Conservation (phyloP, 2,113 vertebrate genomes). For the Gila orcuttii region DNA sequence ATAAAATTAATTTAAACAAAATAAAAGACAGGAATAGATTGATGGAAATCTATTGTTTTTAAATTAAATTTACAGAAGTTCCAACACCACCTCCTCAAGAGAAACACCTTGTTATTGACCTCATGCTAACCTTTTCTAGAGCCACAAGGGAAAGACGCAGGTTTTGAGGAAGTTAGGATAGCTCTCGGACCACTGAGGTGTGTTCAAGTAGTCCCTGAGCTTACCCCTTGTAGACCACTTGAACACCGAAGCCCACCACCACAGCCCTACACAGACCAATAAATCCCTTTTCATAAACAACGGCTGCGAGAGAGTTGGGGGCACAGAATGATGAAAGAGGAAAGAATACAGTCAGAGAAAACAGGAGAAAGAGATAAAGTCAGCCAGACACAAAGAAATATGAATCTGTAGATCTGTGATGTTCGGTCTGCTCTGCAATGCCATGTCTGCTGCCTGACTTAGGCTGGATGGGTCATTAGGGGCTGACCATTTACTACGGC, state of each 20-base stretch:
- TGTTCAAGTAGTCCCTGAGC: constrained; percentile 34
- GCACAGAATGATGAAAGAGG: constrained; percentile 4
- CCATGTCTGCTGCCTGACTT: constrained; percentile 23
- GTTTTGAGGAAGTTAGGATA: constrained; percentile 24
- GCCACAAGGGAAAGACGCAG: constrained; percentile 31
- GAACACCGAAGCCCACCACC: constrained; percentile 71
- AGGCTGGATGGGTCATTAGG: constrained; percentile 43
- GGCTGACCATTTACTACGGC: constrained; percentile 88
- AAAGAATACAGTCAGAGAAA: constrained; percentile 42
- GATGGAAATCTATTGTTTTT: not conserved
- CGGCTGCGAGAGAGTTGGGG: constrained; percentile 1
- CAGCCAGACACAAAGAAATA: constrained; percentile 56
- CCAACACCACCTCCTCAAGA: constrained; percentile 42
- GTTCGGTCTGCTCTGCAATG: not conserved
- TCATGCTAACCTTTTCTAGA: constrained; percentile 29
- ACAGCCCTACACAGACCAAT: constrained; percentile 76
- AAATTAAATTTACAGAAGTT: constrained; percentile 40
- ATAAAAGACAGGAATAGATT: too few species aligned
- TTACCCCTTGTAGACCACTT: constrained; percentile 45
- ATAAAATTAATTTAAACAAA: too few species aligned
- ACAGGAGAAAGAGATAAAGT: constrained; percentile 24
- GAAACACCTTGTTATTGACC: constrained; percentile 48
- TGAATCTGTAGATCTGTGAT: not conserved
- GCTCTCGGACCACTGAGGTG: constrained; percentile 20
- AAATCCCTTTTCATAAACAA: constrained; percentile 82